Base-by-base conservation (phyloP, 37 sponge, comb jelly and placozoan species). In the Spongia lamella region DNA sequence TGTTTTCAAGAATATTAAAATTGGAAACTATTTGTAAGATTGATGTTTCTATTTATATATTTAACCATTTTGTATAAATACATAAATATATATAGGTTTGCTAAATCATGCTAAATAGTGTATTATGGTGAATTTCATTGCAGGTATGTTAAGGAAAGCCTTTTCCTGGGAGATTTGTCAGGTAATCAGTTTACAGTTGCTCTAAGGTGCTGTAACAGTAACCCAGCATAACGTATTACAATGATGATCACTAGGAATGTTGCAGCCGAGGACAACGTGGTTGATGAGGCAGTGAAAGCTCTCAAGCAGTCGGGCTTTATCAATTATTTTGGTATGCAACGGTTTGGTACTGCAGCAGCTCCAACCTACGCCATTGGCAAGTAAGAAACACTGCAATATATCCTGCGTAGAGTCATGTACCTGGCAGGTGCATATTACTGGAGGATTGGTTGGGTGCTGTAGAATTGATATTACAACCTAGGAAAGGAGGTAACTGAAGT, bases 301-400 rank as follows among this genome's bases (percentile, higher is more conserved):
- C 86, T 97, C 49, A 35, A 53, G 26, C 85, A 85, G 30, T 31
- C 29, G 1, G 98, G 98, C 2, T 94, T 97, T 61, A 74, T 97
- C 25, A 97, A 97, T 79, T 97, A 97, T 66, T 97, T 90, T 68
- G 98, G 98, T 20, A 80, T 97, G 83, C 98, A 97, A 79, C 39
- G 98, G 39, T 97, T 97, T 81, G 98, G 98, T 4, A 92, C 93
- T 0, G 82, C 83, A n/a, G 33, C 56, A n/a, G 70, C 86, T 32
- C 80, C 87, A 27, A 89, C 94, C 0, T 60, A 89, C 55, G 61
- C 81, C 19, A 80, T 93, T 40, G 94, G 94, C 58, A 82, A 60
- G 94, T 89, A 29, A 37, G 73, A 49, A 38, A 47, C 31, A 0
- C 60, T 32, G 27, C 37, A 56, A 35, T 63, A 55, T 22, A 25